Percentiles rank a stretch among this genome's conserved stretches.
Evolutionary conservation across 1,140 invertebrate species (phyloP).

Genomic region (Pogonomyrmex barbatus): DNA sequence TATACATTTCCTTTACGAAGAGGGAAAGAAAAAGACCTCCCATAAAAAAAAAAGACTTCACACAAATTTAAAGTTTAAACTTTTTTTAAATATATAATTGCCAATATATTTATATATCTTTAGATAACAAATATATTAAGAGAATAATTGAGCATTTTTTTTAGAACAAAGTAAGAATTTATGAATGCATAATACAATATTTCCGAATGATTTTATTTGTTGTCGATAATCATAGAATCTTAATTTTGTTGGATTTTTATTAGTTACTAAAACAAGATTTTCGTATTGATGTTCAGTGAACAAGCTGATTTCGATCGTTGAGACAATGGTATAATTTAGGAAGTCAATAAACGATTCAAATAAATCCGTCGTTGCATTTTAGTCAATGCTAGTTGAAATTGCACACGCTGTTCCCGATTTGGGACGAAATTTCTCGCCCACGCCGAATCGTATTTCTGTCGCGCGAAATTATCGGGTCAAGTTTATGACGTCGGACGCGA

Average conservation of each 20-base stretch:
- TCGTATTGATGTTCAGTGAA: neutral
- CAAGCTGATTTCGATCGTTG: neutral
- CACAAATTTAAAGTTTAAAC: neutral
- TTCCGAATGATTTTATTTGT: neutral
- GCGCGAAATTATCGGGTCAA: conserved; percentile 39
- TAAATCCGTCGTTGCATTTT: conserved; percentile 25
- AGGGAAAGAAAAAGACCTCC: neutral
- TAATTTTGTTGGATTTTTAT: neutral
- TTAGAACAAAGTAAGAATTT: conserved; percentile 4
- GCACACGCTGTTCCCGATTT: conserved; percentile 30
- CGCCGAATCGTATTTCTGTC: conserved; percentile 27
- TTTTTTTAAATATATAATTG: neutral
- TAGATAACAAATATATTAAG: neutral
- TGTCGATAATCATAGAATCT: neutral
- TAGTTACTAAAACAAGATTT: conserved; percentile 8
- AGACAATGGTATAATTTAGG: neutral
- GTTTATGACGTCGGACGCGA: neutral
- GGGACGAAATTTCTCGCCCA: neutral
- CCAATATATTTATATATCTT: neutral
- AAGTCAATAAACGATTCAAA: neutral
- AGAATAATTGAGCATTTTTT: neutral
- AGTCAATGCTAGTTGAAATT: conserved; percentile 53
- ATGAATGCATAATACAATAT: neutral
- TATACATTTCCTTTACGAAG: neutral
- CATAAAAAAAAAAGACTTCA: neutral